phyloP scores from a whole-genome alignment of 2,888 invertebrate genomes.

The Pediacus dermestoides region DNA sequence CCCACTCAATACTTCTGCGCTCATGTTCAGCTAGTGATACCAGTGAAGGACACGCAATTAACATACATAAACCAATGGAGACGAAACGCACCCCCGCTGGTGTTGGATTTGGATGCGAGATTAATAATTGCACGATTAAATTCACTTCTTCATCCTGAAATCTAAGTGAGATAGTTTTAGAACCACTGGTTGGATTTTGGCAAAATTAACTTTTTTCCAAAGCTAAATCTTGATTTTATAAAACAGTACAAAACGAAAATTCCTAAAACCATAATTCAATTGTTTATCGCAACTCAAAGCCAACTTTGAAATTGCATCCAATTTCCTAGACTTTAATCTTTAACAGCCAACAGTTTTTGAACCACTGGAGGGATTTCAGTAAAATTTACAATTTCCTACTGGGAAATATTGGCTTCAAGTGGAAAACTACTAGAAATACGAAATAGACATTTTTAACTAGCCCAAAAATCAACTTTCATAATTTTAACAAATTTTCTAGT shows the following conservation, averaged over 20 bases:
- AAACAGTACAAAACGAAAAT: not conserved
- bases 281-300: not conserved
- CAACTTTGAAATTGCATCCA: too few relatives aligned
- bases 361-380: too few relatives aligned
- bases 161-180: too few relatives aligned
- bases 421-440: too few relatives aligned
- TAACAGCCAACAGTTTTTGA: too few relatives aligned
- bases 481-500: too few relatives aligned
- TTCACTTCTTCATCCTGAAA: slow-evolving; percentile 90
- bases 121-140: slow-evolving; percentile 77
- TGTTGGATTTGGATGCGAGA: slow-evolving; percentile 84
- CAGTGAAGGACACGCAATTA: slow-evolving; percentile 89
- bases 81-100: slow-evolving; percentile 91
- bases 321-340: too few relatives aligned
- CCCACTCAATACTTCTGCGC: slow-evolving; percentile 85
- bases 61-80: slow-evolving; percentile 88
- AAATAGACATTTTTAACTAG: too few relatives aligned
- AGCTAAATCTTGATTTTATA: too few relatives aligned
- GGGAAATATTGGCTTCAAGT: too few relatives aligned
- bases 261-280: not conserved
- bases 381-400: too few relatives aligned
- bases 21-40: slow-evolving; percentile 71
- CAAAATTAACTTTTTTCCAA: slow-evolving; percentile 15
- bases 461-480: too few relatives aligned
- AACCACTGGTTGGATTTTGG: not conserved